phyloP scores from a whole-genome alignment of 2,797 vertebrate genomes.

The Sebastes oblongus region DNA sequence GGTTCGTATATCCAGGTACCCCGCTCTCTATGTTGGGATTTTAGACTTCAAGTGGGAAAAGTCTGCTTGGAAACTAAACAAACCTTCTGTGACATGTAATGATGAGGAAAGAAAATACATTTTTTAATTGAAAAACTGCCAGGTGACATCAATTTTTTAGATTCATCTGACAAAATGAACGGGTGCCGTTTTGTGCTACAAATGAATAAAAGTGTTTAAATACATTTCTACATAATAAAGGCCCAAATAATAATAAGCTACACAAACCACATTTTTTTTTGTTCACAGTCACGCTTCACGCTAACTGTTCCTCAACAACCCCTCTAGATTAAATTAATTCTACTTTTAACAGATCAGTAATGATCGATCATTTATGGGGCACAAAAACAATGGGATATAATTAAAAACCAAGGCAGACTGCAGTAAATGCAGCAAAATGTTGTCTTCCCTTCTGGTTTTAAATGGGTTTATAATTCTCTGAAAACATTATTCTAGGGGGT shows the following conservation, averaged over 20 bases:
- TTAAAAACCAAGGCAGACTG: slow-evolving; percentile 25
- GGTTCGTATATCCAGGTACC: neutral
- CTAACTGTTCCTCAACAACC: slow-evolving; percentile 3
- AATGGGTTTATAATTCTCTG: slow-evolving; percentile 7
- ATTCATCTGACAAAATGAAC: slow-evolving; percentile 6
- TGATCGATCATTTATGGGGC: slow-evolving; percentile 4
- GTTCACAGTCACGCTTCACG: slow-evolving; percentile 17
- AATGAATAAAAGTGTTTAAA: slow-evolving; percentile 28
- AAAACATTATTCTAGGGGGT: slow-evolving; percentile 1
- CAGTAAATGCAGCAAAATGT: slow-evolving; percentile 23
- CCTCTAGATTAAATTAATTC: slow-evolving; percentile 30
- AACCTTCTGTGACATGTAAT: neutral
- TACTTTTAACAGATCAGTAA: slow-evolving; percentile 3
- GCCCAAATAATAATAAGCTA: slow-evolving; percentile 29
- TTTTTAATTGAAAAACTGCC: neutral
- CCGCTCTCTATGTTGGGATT: neutral
- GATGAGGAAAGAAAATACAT: neutral
- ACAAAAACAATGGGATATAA: slow-evolving; percentile 3
- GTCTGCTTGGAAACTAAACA: neutral
- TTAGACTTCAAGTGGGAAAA: neutral
- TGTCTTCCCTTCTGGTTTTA: slow-evolving; percentile 24
- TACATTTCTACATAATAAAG: slow-evolving; percentile 35
- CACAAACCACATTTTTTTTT: slow-evolving; percentile 19
- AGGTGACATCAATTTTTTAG: neutral
- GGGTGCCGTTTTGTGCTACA: neutral